Evolutionary conservation across 2,888 invertebrate species (phyloP), one percentile per base, ranked within the genome.

Genomic region (Gymnoscelis rufifasciata): DNA sequence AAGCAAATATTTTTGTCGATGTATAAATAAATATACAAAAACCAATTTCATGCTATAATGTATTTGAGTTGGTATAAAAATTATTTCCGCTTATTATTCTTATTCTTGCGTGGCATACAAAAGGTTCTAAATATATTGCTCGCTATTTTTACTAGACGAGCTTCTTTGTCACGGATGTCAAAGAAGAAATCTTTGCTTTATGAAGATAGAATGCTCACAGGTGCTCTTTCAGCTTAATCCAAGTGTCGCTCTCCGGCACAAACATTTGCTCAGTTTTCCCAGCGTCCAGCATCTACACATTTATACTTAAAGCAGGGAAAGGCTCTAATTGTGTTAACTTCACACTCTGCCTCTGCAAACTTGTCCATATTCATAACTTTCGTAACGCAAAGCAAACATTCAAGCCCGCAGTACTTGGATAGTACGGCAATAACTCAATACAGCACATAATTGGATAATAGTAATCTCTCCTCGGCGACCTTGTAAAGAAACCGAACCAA

Each of bases 361-460:
- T 47, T 54, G 54, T 63, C 48, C 54, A 60, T 60, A 57, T 60
- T 60, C 45, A 52, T 48, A 50, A 54, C 54, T 62, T 65, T 62
- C 60, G 49, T 64, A 64, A 62, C 59, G 57, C 47, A 54, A 56
- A 52, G 57, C 60, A 59, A 60, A 59, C 57, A 68, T 63, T 59
- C 59, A 23, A 23, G 1, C 19, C 35, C n/a, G 15, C 19, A 33
- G 15, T 10, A 53, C 59, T 62, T 58, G 66, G 66, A 68, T 69
- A 68, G 66, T 68, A 70, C 71, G 71, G 72, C 74, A 74, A 71
- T 74, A 74, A 72, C 71, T 73, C 71, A 63, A 68, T 69, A 67
- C 65, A 71, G 67, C 68, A 64, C 65, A 71, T 83, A 83, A 83
- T 83, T 83, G 83, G 80, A 84, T 83, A 78, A 79, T 69, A 63